Evolutionary conservation across 2,113 vertebrate species (phyloP).

Genomic region (Lampris megalopsis): DNA sequence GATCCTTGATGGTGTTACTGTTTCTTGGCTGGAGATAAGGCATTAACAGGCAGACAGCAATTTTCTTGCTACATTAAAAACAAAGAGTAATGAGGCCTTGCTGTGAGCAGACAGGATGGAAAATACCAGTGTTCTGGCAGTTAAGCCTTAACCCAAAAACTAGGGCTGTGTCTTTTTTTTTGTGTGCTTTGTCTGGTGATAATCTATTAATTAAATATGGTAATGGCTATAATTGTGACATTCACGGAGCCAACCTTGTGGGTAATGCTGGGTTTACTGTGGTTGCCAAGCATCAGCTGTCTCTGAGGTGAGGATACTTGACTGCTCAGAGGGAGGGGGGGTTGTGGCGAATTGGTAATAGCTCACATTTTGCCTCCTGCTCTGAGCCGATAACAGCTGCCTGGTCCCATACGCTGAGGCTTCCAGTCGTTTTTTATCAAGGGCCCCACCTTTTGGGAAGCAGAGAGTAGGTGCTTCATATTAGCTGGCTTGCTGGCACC

Average conservation of each 20-base stretch:
- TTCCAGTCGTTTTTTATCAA: slow-evolving; percentile 19
- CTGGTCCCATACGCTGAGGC: slow-evolving; percentile 22
- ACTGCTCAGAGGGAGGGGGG: slow-evolving; percentile 38
- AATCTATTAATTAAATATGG: slow-evolving; percentile 69
- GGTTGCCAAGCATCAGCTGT: slow-evolving; percentile 52
- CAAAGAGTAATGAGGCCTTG: slow-evolving; percentile 4
- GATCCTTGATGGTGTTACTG: background rate
- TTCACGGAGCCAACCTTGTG: slow-evolving; percentile 54
- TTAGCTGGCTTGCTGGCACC: slow-evolving; percentile 26
- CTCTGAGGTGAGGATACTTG: slow-evolving; percentile 60
- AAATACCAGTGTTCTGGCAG: background rate
- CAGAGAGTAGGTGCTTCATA: slow-evolving; percentile 6
- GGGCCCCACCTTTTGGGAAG: slow-evolving; percentile 49
- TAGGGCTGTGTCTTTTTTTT: slow-evolving; percentile 15
- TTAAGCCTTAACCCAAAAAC: slow-evolving; percentile 11
- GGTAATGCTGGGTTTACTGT: slow-evolving; percentile 51
- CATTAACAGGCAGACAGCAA: slow-evolving; percentile 1
- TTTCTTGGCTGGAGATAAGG: slow-evolving; percentile 28
- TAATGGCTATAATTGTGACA: slow-evolving; percentile 66
- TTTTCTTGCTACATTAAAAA: background rate
- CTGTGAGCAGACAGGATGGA: background rate
- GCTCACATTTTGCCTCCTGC: slow-evolving; percentile 50
- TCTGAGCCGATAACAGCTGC: slow-evolving; percentile 61
- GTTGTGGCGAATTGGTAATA: slow-evolving; percentile 1
- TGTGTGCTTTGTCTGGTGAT: slow-evolving; percentile 49